Evolutionary conservation across 2,888 invertebrate genomes (phyloP), one percentile per base, ranked within the genome.

Genomic region (Archips xylosteana): DNA sequence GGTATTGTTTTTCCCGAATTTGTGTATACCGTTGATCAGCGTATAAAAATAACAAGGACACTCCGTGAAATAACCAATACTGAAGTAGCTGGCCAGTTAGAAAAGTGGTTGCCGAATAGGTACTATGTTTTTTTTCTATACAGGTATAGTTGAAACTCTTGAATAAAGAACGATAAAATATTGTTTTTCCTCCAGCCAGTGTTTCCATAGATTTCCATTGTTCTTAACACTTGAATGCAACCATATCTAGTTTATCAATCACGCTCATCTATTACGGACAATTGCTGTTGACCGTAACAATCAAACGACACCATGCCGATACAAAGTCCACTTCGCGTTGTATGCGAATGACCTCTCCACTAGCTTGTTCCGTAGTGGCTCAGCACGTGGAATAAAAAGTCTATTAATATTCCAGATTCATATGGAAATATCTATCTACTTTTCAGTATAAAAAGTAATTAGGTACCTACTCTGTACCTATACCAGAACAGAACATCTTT

Each of bases 291-390:
- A 75, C 63, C 67, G 45, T 72, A 57, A 51, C 60, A 69, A 67
- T 70, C 71, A 66, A 67, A 57, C 57, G 69, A 64, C 69, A 71
- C 71, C 75, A 65, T 74, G 39, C 47, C 36, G 10, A 75, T 45
- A 15, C 76, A 71, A 76, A 76, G 76, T 76, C 75, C 76, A 60
- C 59, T 6, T 54, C 75, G 76, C 81, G 76, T 82, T 60, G 64
- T 60, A 62, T 65, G 69, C 66, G 75, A 70, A 64, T 60, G 74
- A 74, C 74, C 74, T 68, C 67, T 61, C 15, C 49, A 47, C 45
- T 47, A n/a, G 42, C 15, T 39, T 15, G 2, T 62, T 32, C 47
- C 13, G 51, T 23, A 23, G 23, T 32, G 36, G 36, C 15, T 57
- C 23, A 32, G 32, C 32, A 32, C 57, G 32, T 32, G 32, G 54